Evolutionary conservation across 2,797 vertebrate genomes (phyloP).

Genomic region (Thunnus albacares): DNA sequence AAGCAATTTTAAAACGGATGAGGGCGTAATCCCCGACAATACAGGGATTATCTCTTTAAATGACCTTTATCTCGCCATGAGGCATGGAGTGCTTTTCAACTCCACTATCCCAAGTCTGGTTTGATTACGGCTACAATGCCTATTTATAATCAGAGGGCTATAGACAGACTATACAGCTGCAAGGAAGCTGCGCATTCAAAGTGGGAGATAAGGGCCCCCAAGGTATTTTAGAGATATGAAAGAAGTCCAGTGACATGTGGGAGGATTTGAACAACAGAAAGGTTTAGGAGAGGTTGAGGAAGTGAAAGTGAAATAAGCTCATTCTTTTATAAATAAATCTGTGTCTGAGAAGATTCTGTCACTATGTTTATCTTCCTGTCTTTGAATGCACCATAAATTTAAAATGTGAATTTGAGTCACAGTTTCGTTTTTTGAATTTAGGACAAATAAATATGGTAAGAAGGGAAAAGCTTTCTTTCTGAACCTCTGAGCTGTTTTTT

Average conservation of each 20-base stretch:
- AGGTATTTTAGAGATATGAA: constrained; percentile 41
- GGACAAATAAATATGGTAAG: neutral
- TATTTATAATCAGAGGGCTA: constrained; percentile 65
- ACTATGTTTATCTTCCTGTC: neutral
- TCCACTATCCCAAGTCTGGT: constrained; percentile 66
- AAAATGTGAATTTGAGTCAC: neutral
- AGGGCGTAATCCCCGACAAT: constrained; percentile 83
- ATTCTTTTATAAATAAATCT: constrained; percentile 7
- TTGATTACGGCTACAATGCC: constrained; percentile 73
- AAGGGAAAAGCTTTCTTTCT: neutral
- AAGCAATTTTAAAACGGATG: constrained; percentile 86
- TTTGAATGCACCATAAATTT: neutral
- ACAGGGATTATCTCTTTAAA: constrained; percentile 85
- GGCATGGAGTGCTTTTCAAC: constrained; percentile 77
- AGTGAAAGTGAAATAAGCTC: neutral
- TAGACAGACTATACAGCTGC: constrained; percentile 18
- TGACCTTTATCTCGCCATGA: constrained; percentile 84
- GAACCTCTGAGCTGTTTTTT: constrained; percentile 23
- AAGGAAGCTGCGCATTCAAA: constrained; percentile 36
- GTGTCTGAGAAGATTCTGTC: constrained; percentile 3
- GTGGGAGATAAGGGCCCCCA: constrained; percentile 39
- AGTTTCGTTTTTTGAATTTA: neutral
- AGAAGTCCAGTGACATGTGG: constrained; percentile 3
- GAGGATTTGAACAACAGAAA: neutral
- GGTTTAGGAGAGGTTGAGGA: neutral